phyloP scores from a whole-genome alignment of 2,797 vertebrate genomes.

The Bovichtus variegatus region DNA sequence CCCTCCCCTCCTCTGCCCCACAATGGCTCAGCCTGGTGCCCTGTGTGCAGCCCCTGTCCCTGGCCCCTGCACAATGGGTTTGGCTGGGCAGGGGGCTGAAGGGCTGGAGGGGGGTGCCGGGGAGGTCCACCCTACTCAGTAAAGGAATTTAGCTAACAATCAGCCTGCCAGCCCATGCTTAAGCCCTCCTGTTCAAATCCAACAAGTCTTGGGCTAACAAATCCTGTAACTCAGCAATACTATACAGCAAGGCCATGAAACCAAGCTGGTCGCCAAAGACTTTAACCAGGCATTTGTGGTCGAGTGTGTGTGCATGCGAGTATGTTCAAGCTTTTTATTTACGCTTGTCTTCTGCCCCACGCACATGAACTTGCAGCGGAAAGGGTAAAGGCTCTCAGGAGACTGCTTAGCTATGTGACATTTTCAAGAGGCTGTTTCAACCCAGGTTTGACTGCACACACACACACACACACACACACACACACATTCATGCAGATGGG shows the following conservation, averaged over 20 bases:
- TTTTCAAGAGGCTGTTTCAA: conserved; percentile 76
- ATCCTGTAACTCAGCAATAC: conserved; percentile 64
- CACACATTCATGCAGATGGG: conserved; percentile 48
- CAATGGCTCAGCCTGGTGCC: conserved; percentile 77
- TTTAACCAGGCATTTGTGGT: conserved; percentile 61
- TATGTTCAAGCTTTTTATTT: conserved; percentile 66
- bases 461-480: conserved; percentile 35
- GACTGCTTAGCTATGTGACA: conserved; percentile 79
- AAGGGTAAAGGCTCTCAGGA: conserved; percentile 79
- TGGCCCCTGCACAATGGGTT: conserved; percentile 76
- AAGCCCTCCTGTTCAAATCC: conserved; percentile 66
- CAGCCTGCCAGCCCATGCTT: conserved; percentile 63
- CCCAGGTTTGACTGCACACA: conserved; percentile 58
- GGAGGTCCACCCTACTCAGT: conserved; percentile 70
- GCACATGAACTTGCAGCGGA: conserved; percentile 74
- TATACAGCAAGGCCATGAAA: conserved; percentile 47
- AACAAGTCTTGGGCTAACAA: conserved; percentile 58
- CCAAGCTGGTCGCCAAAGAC: conserved; percentile 37
- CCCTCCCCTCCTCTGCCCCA: conserved; percentile 60
- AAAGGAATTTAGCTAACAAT: conserved; percentile 82
- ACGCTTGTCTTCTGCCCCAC: conserved; percentile 64
- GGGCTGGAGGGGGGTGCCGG: conserved; percentile 43
- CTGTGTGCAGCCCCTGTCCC: conserved; percentile 72
- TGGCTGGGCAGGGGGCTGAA: conserved; percentile 65
- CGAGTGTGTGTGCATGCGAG: conserved; percentile 23